A percentile compares a stretch with the other conserved stretches of the same genome.
Evolutionary conservation across 2,797 vertebrate species (phyloP).

Genomic region (Microctenopoma steveboyesi): DNA sequence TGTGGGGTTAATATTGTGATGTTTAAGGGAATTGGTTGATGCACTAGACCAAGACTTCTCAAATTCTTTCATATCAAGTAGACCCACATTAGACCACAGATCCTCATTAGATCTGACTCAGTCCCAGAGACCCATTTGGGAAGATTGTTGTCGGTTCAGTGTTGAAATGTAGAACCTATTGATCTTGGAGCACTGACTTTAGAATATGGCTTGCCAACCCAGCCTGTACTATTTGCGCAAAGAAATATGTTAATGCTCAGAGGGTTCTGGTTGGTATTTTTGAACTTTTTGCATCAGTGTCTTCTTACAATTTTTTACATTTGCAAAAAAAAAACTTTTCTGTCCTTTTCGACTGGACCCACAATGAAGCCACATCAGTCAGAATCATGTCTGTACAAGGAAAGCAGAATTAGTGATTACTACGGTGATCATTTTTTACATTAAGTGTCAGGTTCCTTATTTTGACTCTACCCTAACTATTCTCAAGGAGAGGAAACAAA

Average conservation of each 20-base stretch:
- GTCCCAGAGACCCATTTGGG: conserved; percentile 33
- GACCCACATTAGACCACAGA: conserved; percentile 27
- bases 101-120: conserved; percentile 34
- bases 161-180: conserved; percentile 20
- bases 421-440: neutral
- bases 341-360: neutral
- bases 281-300: conserved; percentile 17
- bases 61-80: conserved; percentile 45
- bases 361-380: neutral
- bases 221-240: conserved; percentile 23
- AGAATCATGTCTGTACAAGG: neutral
- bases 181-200: conserved; percentile 43
- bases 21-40: conserved; percentile 70
- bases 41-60: conserved; percentile 58
- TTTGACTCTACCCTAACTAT: no score
- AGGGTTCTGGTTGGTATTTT: conserved; percentile 16
- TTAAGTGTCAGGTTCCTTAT: no score
- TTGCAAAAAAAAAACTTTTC: neutral
- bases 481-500: neutral
- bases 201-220: conserved; percentile 46
- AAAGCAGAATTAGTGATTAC: neutral
- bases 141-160: conserved; percentile 27
- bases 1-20: conserved; percentile 74
- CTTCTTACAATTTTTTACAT: conserved; percentile 22
- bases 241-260: conserved; percentile 19